A percentile compares a stretch with the other conserved stretches of the same genome.
Evolutionary conservation across 64 coral and sea anemone genomes (phyloP).

Genomic region (Trachythela sp.): DNA sequence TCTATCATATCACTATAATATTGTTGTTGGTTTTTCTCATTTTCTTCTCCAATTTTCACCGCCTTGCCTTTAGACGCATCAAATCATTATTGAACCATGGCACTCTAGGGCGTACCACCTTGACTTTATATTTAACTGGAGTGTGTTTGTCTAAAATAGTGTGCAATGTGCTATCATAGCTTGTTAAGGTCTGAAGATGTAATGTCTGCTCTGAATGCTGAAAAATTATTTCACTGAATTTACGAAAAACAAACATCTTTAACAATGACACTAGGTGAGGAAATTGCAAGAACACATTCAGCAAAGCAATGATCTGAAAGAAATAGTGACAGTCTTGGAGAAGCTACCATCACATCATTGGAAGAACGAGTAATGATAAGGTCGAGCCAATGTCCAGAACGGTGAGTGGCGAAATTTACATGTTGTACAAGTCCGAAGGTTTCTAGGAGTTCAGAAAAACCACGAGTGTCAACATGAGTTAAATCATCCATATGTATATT

Average conservation of each 20-base stretch:
- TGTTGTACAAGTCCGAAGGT: background rate
- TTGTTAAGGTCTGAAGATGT: background rate
- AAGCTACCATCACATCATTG: constrained; percentile 26
- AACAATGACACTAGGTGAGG: background rate
- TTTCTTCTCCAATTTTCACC: background rate
- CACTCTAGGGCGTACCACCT: constrained; percentile 22
- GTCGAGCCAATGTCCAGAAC: background rate
- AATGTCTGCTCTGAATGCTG: constrained; percentile 21
- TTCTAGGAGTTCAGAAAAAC: background rate
- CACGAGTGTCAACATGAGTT: background rate
- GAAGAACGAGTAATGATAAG: background rate
- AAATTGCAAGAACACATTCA: constrained; percentile 33
- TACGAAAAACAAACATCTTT: constrained; percentile 31
- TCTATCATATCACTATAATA: background rate
- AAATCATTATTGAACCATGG: background rate
- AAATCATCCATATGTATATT: background rate
- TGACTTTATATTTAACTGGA: background rate
- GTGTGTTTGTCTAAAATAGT: background rate
- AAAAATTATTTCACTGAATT: constrained; percentile 20
- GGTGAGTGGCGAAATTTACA: background rate
- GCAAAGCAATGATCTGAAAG: constrained; percentile 39
- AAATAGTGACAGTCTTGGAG: background rate
- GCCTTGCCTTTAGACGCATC: background rate
- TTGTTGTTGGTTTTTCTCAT: background rate
- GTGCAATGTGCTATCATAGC: constrained; percentile 2